Percentiles rank a stretch among this genome's conserved stretches.
Evolutionary conservation across 1,140 invertebrate genomes (phyloP).

Genomic region (Temnothorax longispinosus): DNA sequence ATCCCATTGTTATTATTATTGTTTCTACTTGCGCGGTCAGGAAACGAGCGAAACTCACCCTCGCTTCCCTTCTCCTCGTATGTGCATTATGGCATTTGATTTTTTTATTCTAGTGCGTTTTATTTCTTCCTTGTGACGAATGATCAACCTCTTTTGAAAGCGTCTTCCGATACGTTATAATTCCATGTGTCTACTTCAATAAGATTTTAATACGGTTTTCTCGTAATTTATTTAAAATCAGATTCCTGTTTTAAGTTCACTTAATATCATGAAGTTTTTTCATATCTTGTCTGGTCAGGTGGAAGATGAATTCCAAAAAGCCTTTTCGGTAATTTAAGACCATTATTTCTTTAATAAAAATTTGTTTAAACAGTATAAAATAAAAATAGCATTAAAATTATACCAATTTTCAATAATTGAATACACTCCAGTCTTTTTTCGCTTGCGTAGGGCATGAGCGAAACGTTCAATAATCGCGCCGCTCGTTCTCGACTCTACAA

Average conservation of each 20-base stretch:
- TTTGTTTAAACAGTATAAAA: neutral
- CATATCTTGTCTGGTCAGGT: neutral
- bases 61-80: neutral
- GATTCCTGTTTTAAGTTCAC: neutral
- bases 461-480: slow-evolving; percentile 12
- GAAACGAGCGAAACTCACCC: slow-evolving; percentile 66
- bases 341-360: neutral
- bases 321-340: neutral
- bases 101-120: slow-evolving; percentile 52
- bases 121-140: neutral
- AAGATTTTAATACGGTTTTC: neutral
- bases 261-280: neutral
- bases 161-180: neutral
- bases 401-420: neutral
- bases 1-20: slow-evolving; percentile 84
- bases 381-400: neutral
- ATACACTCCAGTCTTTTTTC: slow-evolving; percentile 10
- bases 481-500: slow-evolving; percentile 62
- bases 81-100: slow-evolving; percentile 81
- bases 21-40: slow-evolving; percentile 78
- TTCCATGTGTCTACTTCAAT: neutral
- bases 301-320: neutral
- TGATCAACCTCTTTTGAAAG: neutral
- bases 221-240: neutral
- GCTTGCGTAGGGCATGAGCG: neutral